A percentile compares a stretch with the other conserved stretches of the same genome.
Conservation (phyloP, 2,113 vertebrate species). For the Rhadina sibilatrix region DNA sequence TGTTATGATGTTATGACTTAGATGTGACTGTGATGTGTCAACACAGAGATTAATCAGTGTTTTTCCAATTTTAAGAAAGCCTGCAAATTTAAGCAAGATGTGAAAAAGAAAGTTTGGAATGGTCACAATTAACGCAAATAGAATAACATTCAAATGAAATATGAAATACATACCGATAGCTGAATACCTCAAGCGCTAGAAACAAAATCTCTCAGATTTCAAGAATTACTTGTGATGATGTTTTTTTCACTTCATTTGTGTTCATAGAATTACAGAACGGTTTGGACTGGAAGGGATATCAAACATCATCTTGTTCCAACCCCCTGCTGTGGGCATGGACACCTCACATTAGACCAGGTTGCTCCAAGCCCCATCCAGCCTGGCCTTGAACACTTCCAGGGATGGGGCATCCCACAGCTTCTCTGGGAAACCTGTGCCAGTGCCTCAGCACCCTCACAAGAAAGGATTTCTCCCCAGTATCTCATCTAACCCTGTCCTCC, state of each 20-base stretch:
- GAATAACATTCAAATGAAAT: neutral
- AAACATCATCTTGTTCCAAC: neutral
- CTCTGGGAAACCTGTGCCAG: neutral
- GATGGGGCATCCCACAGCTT: neutral
- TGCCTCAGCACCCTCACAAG: neutral
- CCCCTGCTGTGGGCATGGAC: neutral
- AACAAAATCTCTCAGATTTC: neutral
- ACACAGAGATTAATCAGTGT: neutral
- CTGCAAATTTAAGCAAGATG: neutral
- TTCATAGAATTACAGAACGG: neutral
- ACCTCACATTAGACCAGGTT: neutral
- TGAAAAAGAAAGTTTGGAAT: neutral
- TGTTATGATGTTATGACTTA: neutral
- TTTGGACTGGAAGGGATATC: neutral
- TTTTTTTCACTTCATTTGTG: neutral
- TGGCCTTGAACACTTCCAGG: neutral
- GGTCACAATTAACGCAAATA: neutral
- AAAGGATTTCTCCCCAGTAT: neutral
- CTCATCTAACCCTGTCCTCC: neutral
- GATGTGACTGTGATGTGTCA: neutral
- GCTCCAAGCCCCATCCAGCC: neutral
- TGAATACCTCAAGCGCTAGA: neutral
- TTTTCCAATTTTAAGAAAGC: neutral
- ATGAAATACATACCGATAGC: rapidly evolving
- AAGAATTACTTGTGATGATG: neutral